Evolutionary conservation across 2,113 vertebrate genomes (phyloP).

Genomic region (Callopanchax toddi): DNA sequence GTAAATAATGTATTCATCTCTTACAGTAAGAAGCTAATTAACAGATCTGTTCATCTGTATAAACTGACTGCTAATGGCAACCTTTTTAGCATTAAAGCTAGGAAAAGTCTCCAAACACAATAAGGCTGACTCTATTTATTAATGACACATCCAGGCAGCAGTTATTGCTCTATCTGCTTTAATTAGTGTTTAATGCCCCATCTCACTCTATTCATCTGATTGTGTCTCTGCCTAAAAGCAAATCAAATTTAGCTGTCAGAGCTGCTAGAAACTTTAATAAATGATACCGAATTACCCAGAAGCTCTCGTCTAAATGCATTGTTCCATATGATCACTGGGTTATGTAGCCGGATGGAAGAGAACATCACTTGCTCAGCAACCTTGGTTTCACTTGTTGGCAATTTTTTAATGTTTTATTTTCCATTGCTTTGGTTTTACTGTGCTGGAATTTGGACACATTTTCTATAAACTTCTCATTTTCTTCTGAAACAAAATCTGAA

Average conservation of each 20-base stretch:
- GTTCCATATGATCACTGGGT: constrained; percentile 16
- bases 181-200: constrained; percentile 37
- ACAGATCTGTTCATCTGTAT: too few species aligned
- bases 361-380: not conserved
- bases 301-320: constrained; percentile 2
- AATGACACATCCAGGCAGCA: constrained; percentile 19
- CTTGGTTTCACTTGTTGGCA: not conserved
- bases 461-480: too few species aligned
- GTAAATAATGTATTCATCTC: not conserved
- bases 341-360: constrained; percentile 9
- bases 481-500: too few species aligned
- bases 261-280: not conserved
- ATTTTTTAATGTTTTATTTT: not conserved
- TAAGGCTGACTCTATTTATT: constrained; percentile 24
- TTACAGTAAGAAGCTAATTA: not conserved
- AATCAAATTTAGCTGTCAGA: not conserved
- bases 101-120: constrained; percentile 7
- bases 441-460: not conserved
- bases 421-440: constrained; percentile 1
- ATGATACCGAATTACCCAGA: constrained; percentile 14
- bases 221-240: not conserved
- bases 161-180: constrained; percentile 24
- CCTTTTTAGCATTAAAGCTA: too few species aligned
- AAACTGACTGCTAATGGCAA: too few species aligned
- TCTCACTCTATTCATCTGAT: constrained; percentile 22